Conservation (phyloP, 2,797 vertebrate species). For the Sylvia borin region DNA sequence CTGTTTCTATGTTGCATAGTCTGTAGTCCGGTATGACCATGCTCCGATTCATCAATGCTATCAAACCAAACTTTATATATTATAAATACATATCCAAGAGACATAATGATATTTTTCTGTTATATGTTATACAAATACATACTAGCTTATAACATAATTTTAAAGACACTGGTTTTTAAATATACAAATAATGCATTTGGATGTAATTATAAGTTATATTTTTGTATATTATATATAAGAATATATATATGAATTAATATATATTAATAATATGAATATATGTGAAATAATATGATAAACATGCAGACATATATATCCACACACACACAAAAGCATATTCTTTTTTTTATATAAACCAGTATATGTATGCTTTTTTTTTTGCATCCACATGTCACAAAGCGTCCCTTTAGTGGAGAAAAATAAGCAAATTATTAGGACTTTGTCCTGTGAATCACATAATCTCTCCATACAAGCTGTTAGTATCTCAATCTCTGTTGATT, state of each 20-base stretch:
- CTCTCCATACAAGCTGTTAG: background rate
- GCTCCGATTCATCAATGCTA: background rate
- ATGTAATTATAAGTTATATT: background rate
- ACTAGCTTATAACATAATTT: background rate
- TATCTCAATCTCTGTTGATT: background rate
- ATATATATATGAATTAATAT: too few relatives aligned
- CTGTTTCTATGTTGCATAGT: background rate
- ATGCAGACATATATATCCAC: background rate
- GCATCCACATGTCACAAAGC: background rate
- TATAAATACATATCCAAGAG: background rate
- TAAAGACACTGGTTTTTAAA: background rate
- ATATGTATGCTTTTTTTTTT: background rate
- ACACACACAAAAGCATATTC: background rate
- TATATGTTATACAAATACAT: background rate
- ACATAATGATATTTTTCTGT: background rate
- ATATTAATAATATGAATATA: too few relatives aligned
- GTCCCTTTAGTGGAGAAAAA: background rate
- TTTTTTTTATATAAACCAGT: background rate
- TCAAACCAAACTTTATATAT: background rate
- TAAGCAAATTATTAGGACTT: background rate
- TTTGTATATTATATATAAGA: background rate
- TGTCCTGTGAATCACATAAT: background rate
- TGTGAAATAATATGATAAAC: background rate
- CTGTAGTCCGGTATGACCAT: background rate
- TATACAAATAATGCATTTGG: background rate